A percentile compares a stretch with the other conserved stretches of the same genome.
Conservation (phyloP, 2,888 invertebrate genomes). For the Macaria notata region DNA sequence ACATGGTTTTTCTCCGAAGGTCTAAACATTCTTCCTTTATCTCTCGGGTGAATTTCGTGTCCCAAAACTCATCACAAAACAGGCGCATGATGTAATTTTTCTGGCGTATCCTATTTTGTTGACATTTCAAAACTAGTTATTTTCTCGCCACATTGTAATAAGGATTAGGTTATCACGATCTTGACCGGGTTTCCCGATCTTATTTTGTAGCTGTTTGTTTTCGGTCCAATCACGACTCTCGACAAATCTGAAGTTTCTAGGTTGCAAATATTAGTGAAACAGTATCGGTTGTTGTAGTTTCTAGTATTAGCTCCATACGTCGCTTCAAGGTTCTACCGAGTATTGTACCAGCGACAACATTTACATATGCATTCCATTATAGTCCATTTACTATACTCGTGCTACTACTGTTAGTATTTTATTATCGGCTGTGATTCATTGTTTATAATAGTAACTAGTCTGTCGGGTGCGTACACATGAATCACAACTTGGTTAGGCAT, state of each 20-base stretch:
- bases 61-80: not conserved
- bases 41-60: too few relatives aligned
- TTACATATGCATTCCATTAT: slow-evolving; percentile 23
- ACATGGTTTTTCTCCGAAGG: slow-evolving; percentile 13
- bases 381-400: slow-evolving; percentile 19
- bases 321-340: slow-evolving; percentile 13
- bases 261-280: slow-evolving; percentile 32
- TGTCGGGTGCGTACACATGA: slow-evolving; percentile 30
- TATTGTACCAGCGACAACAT: slow-evolving; percentile 21
- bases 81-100: too few relatives aligned
- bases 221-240: slow-evolving; percentile 45
- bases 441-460: slow-evolving; percentile 36
- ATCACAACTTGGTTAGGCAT: slow-evolving; percentile 27
- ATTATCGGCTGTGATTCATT: slow-evolving; percentile 34
- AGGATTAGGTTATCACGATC: slow-evolving; percentile 20
- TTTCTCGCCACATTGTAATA: slow-evolving; percentile 22
- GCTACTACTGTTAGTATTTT: slow-evolving; percentile 30
- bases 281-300: slow-evolving; percentile 31
- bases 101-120: slow-evolving; percentile 7
- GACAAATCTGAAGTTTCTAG: slow-evolving; percentile 43
- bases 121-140: slow-evolving; percentile 4
- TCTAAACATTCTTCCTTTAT: not conserved
- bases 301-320: slow-evolving; percentile 20
- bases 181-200: slow-evolving; percentile 37
- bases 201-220: slow-evolving; percentile 46